Evolutionary conservation across 37 sponge, comb jelly and placozoan species (phyloP).

Genomic region (Amphimedon queenslandica): DNA sequence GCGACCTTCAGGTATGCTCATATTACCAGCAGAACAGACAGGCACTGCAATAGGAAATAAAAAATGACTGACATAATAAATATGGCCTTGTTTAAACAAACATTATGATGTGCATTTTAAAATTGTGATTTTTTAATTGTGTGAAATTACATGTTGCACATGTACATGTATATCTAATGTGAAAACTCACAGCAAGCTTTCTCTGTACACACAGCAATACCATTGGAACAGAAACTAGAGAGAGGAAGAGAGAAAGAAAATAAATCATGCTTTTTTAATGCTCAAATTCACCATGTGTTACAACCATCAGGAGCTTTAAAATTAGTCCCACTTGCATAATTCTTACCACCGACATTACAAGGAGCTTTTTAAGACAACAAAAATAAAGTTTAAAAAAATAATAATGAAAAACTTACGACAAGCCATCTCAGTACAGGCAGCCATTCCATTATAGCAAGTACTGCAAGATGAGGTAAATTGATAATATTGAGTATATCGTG

Average conservation of each 20-base stretch:
- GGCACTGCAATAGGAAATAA: not conserved
- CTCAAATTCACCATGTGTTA: constrained; percentile 23
- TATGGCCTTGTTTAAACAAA: too few species aligned
- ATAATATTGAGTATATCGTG: not conserved
- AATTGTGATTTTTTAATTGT: too few species aligned
- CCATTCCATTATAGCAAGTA: constrained; percentile 12
- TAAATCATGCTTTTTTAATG: too few species aligned
- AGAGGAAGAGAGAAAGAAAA: not conserved
- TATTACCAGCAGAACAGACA: not conserved
- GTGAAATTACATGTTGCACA: too few species aligned
- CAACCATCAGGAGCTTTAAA: constrained; percentile 36
- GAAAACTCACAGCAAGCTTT: constrained; percentile 9
- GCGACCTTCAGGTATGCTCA: not conserved
- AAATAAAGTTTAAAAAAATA: too few species aligned
- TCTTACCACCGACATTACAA: constrained; percentile 22
- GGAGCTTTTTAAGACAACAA: not conserved
- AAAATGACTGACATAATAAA: too few species aligned
- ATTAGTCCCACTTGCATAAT: constrained; percentile 17
- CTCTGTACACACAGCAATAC: constrained; percentile 8
- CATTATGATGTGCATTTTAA: too few species aligned
- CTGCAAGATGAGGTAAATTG: not conserved
- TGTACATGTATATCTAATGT: too few species aligned
- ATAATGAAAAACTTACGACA: constrained; percentile 9
- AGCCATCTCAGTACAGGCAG: constrained; percentile 15
- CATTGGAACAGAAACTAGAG: constrained; percentile 32